These are phyloP conservation scores for Sigmodon hispidus DNA, from an alignment of 2,113 vertebrate species.

Conservation along the genomic window DNA sequence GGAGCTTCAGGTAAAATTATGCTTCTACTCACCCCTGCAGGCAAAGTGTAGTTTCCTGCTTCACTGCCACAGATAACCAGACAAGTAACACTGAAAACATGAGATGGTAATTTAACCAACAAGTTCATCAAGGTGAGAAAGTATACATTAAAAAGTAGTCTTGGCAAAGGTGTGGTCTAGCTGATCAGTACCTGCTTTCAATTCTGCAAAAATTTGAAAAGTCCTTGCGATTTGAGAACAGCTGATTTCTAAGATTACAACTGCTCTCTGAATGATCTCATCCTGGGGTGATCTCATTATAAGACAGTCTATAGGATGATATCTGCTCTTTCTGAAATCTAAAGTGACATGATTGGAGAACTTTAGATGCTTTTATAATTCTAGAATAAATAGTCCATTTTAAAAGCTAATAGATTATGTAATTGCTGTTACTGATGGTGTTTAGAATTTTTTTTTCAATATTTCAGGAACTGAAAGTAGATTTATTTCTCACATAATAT, in stretches of 20 bases:
- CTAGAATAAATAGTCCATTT: neutral
- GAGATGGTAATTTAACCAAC: neutral
- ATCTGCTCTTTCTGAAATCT: neutral
- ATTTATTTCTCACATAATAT: neutral
- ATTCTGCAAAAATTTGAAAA: neutral
- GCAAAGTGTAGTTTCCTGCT: neutral
- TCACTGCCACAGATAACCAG: no score
- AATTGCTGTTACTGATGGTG: neutral
- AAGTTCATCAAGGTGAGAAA: neutral
- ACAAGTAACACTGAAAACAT: no score
- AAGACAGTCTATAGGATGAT: neutral
- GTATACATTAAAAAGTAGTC: neutral
- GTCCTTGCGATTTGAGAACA: neutral
- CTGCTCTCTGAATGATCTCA: neutral
- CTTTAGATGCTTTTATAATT: neutral
- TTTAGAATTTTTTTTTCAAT: neutral
- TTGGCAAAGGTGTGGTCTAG: neutral
- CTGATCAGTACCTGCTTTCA: neutral
- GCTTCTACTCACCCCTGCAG: no score
- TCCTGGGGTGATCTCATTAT: neutral
- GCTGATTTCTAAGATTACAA: neutral
- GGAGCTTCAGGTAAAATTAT: neutral
- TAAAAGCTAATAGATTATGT: neutral
- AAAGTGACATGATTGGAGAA: neutral
- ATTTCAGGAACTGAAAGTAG: neutral